Percentiles rank a stretch among this genome's conserved stretches.
phyloP scores from a whole-genome alignment of 2,797 vertebrate genomes.

The Morelia viridis region DNA sequence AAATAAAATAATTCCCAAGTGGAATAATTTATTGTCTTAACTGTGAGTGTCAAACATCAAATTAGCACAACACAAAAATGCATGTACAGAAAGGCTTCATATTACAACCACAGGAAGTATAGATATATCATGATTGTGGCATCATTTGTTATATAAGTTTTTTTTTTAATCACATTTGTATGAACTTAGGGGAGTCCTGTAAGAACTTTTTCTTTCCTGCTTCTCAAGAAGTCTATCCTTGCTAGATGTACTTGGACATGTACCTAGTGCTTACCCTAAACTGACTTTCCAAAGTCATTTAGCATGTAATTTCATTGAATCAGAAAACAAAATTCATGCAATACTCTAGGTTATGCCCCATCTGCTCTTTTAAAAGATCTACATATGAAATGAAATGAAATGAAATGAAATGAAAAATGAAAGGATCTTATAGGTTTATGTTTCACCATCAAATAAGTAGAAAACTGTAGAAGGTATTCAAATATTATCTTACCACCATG shows the following conservation, averaged over 20 bases:
- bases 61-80: background rate
- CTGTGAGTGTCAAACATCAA: background rate
- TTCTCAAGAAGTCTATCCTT: background rate
- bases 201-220: background rate
- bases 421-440: background rate
- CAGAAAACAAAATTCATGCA: background rate
- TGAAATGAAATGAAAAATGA: background rate
- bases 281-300: background rate
- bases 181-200: background rate
- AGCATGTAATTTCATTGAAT: background rate
- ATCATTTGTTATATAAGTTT: background rate
- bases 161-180: background rate
- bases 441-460: slow-evolving; percentile 12
- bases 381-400: background rate
- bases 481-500: slow-evolving; percentile 79
- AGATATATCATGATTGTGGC: background rate
- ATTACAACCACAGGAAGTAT: background rate
- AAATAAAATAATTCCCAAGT: background rate
- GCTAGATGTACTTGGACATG: too few relatives aligned
- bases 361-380: background rate
- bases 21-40: background rate
- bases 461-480: slow-evolving; percentile 9
- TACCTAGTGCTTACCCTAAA: background rate
- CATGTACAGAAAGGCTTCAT: background rate
- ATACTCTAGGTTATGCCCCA: background rate